Percentiles rank a stretch among this genome's conserved stretches.
These are phyloP conservation scores for Anser cygnoides DNA, from an alignment of 2,113 vertebrate species.

Conservation along the genomic window DNA sequence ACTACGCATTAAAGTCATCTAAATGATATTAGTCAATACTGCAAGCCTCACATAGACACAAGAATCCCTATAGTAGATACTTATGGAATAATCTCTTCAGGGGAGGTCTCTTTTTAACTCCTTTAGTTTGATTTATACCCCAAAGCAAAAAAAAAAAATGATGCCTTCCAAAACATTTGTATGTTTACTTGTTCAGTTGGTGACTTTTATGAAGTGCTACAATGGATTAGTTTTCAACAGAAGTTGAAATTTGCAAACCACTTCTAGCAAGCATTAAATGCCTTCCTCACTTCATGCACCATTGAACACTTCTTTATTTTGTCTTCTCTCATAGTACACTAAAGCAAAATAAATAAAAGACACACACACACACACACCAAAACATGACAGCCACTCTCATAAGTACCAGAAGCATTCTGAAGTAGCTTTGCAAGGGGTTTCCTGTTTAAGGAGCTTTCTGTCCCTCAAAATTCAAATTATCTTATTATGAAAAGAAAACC, in stretches of 20 bases:
- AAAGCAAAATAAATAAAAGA: not conserved
- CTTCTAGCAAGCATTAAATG: constrained; percentile 14
- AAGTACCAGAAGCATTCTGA: constrained; percentile 41
- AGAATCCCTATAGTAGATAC: not conserved
- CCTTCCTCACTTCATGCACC: not conserved
- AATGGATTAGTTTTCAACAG: not conserved
- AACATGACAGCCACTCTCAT: not conserved
- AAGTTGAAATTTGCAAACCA: constrained; percentile 16
- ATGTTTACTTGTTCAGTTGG: not conserved
- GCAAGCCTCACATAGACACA: not conserved
- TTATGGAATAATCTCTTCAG: not conserved
- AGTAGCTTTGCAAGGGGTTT: constrained; percentile 43
- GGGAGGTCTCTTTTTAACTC: not conserved
- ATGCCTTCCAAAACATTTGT: constrained; percentile 18
- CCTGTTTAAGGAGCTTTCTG: not conserved
- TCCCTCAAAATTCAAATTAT: constrained; percentile 52
- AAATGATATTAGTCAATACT: not conserved
- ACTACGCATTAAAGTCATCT: not conserved
- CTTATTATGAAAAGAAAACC: constrained; percentile 75
- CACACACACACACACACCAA: not conserved
- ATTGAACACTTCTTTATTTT: constrained; percentile 42
- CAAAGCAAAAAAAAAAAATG: not conserved
- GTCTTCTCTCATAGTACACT: not conserved
- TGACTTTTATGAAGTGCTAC: not conserved
- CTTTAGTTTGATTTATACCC: not conserved